Conservation (phyloP, 2,888 invertebrate genomes). For the Plutella xylostella region DNA sequence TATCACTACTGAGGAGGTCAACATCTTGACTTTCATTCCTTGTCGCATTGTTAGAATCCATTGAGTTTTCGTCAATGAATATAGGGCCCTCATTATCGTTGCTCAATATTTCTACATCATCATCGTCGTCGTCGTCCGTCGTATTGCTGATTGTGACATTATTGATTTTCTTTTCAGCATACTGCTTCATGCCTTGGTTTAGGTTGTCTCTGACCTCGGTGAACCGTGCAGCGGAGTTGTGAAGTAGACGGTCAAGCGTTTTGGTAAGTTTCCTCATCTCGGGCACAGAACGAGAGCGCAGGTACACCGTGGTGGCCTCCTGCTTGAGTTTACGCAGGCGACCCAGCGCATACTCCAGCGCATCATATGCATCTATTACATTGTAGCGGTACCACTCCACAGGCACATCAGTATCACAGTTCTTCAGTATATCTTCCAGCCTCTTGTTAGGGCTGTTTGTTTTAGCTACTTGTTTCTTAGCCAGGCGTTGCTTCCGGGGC, state of each 20-base stretch:
- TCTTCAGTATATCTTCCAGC: slow-evolving; percentile 33
- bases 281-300: slow-evolving; percentile 51
- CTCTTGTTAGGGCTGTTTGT: neutral
- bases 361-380: slow-evolving; percentile 65
- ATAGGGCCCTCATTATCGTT: slow-evolving; percentile 57
- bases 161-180: slow-evolving; percentile 44
- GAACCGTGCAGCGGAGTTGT: slow-evolving; percentile 64
- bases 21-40: slow-evolving; percentile 39
- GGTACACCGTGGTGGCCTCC: slow-evolving; percentile 48
- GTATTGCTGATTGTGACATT: slow-evolving; percentile 13
- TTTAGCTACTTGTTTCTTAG: slow-evolving; percentile 1
- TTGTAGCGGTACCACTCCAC: slow-evolving; percentile 73
- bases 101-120: slow-evolving; percentile 53
- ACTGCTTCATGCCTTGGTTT: slow-evolving; percentile 63
- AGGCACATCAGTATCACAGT: too few species aligned
- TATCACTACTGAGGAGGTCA: slow-evolving; percentile 53
- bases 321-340: slow-evolving; percentile 64
- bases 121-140: slow-evolving; percentile 44
- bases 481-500: neutral
- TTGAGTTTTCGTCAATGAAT: slow-evolving; percentile 61
- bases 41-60: slow-evolving; percentile 40
- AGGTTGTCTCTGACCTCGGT: slow-evolving; percentile 67
- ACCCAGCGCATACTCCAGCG: slow-evolving; percentile 66
- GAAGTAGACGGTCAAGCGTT: slow-evolving; percentile 64
- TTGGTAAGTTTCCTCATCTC: slow-evolving; percentile 67